Base-by-base conservation (phyloP, 2,888 invertebrate species). In the Pristionchus arcanus region DNA sequence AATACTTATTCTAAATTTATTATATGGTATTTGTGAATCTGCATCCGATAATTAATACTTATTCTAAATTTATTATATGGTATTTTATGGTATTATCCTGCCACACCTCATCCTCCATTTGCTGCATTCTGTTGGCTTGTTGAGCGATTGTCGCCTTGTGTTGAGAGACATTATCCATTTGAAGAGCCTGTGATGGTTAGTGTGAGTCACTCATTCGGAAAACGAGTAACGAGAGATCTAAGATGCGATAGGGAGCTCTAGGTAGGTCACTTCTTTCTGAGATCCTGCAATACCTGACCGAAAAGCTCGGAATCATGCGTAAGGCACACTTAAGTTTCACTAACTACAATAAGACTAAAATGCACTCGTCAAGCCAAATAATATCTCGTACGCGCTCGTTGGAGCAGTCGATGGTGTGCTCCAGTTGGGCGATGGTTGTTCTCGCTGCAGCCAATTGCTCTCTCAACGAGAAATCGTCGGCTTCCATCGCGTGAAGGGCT, bases 391-490 rank as follows among this genome's bases (percentile, higher is more conserved):
- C 81, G 66, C 83, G 63, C 49, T 89, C 89, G 15, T 81, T 81
- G 81, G 34, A 59, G 81, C 91, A 90, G 89, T 93, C 92, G 66
- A 93, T 91, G 53, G 92, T 90, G 42, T 91, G 90, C 90, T 93
- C 93, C 86, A 94, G 92, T 88, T 94, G 93, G 81, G 91, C 92
- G 77, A 94, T 92, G 28, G 93, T 93, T 21, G 92, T 91, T 89
- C 93, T 92, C 21, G 94, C 94, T 59, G 91, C 90, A 53, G 92
- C 92, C 83, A 94, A 91, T 90, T 94, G 94, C 90, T 94, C 94
- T 85, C 92, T 90, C 55, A 94, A 90, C 49, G 92, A 90, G 66
- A 90, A 90, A 81, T 93, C 93, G 55, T 92, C 93, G 15, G 42
- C 71, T 25, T 34, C 83, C 83, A 89, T 87, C 59, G 84, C 42